Evolutionary conservation across 2,113 vertebrate species (phyloP).

Genomic region (Chloroceryle aenea): DNA sequence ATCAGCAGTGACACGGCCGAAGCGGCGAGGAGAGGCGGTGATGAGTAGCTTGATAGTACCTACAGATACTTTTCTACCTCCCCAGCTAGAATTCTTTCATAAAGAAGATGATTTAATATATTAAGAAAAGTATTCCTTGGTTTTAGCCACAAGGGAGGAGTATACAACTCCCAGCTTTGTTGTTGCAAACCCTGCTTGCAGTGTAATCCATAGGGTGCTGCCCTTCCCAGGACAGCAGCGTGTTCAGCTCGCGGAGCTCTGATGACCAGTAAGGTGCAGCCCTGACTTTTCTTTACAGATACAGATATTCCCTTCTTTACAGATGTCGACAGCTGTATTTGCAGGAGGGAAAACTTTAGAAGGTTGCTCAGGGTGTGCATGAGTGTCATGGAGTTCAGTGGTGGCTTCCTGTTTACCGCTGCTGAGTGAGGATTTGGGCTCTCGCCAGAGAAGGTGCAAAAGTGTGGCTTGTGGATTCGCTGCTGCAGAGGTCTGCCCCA

Average conservation of each 20-base stretch:
- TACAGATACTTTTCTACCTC: neutral
- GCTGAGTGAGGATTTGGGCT: neutral
- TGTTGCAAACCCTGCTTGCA: neutral
- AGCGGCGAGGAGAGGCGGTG: fast-evolving
- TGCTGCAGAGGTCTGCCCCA: neutral
- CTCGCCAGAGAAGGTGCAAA: neutral
- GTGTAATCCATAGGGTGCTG: neutral
- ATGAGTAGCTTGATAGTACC: neutral
- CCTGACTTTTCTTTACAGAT: neutral
- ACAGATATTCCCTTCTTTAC: neutral
- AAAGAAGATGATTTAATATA: fast-evolving
- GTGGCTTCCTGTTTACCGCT: slow-evolving; percentile 56
- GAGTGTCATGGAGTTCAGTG: neutral
- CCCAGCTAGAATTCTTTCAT: neutral
- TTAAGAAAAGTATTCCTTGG: neutral
- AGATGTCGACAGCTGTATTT: neutral
- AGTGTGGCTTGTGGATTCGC: neutral
- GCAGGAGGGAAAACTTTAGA: neutral
- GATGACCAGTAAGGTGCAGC: neutral
- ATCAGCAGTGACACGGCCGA: neutral
- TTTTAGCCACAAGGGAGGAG: neutral
- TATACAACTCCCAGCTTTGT: neutral
- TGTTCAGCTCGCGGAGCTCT: neutral
- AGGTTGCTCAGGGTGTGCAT: neutral
- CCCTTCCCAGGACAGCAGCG: neutral